Base-by-base conservation (phyloP, 2,888 invertebrate species). In the Hyposoter dolosus region DNA sequence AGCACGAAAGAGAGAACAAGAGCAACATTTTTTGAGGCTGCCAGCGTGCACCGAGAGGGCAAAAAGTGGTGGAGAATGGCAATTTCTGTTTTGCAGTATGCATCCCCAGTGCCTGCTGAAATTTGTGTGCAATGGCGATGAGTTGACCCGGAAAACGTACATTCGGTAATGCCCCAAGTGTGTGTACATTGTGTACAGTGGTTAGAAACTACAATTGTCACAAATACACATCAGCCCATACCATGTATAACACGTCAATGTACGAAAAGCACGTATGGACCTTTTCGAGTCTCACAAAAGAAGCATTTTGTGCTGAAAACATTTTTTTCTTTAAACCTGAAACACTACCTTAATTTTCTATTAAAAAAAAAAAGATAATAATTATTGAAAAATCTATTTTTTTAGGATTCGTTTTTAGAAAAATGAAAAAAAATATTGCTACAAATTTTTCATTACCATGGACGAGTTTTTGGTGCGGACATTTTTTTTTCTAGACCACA, bases 81-180 rank as follows among this genome's bases (percentile, higher is more conserved):
- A 65, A 32, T 60, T 65, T 80, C 45, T 56, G 19, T 69, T 72
- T 80, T 65, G 43, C 45, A 17, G 40, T 74, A 35, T 60, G 56
- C 56, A 72, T 47, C 47, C 43, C 53, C 17, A 45, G 66, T 15
- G 40, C n/a, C 7, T 40, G 40, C 10, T 45, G 80, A 50, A 72
- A 80, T 72, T 66, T 19, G 71, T 47, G n/a, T 47, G 35, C 47
- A 63, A 47, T 47, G 45, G 19, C 66, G 53, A 75, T 60, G 75
- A 68, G 68, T 45, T 77, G n/a, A 43, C 63, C 56, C 23, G 53
- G 69, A 50, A 69, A 77, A 43, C 19, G 47, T 45, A 40, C 17
- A 28, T 35, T 45, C 17, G 35, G 6, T 35, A 15, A 23, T 47
- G 56, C 47, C 56, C 68, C 60, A 60, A 60, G 56, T 50, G 82